Conservation (phyloP, 2,113 vertebrate species). For the Percopsis transmontana region DNA sequence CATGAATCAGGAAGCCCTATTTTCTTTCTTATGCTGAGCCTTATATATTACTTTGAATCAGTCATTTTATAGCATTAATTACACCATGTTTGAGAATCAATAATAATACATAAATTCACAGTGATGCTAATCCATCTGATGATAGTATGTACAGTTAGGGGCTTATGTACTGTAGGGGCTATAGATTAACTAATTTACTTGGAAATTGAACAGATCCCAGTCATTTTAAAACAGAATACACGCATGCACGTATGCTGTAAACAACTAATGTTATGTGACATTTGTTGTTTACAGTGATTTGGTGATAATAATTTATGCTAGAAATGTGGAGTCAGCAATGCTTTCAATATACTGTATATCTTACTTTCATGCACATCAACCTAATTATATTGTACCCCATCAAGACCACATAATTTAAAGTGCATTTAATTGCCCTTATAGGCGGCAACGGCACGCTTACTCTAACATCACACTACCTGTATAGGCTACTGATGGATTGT, state of each 20-base stretch:
- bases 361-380: constrained; percentile 21
- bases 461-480: too few species aligned
- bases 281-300: too few species aligned
- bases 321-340: too few species aligned
- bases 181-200: too few species aligned
- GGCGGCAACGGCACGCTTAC: too few species aligned
- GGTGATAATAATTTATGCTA: too few species aligned
- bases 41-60: constrained; percentile 69
- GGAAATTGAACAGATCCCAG: too few species aligned
- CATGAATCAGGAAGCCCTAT: constrained; percentile 62
- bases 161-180: too few species aligned
- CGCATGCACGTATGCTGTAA: not conserved
- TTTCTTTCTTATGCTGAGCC: constrained; percentile 61
- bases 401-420: constrained; percentile 48
- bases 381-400: not conserved
- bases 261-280: too few species aligned
- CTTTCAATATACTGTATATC: not conserved
- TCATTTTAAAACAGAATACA: too few species aligned
- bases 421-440: constrained; percentile 11
- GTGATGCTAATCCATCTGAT: too few species aligned
- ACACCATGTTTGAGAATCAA: constrained; percentile 34
- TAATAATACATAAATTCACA: constrained; percentile 33
- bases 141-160: too few species aligned
- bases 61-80: constrained; percentile 71
- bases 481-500: constrained; percentile 31